phyloP scores from a whole-genome alignment of 2,113 vertebrate genomes.

The Columba janthina region DNA sequence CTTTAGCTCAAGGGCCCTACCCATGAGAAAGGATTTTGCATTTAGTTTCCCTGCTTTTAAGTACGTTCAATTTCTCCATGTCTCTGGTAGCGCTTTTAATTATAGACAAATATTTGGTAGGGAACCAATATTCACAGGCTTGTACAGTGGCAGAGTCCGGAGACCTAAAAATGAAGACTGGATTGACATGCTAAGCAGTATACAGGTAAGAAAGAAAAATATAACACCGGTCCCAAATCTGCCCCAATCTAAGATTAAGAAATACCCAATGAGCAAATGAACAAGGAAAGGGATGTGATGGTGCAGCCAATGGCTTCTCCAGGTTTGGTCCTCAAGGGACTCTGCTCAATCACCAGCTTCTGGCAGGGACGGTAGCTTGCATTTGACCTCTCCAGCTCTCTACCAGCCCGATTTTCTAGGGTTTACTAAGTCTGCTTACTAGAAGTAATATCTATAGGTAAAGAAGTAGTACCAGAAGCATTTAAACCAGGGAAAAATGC shows the following conservation, averaged over 20 bases:
- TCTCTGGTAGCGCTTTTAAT: neutral
- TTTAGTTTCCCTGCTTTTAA: neutral
- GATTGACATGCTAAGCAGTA: neutral
- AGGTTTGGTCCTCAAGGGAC: too few relatives aligned
- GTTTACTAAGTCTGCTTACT: neutral
- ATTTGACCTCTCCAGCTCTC: neutral
- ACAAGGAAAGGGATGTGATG: rapidly evolving
- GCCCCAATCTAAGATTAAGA: neutral
- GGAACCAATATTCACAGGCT: neutral
- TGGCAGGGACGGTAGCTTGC: neutral
- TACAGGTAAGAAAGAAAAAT: neutral
- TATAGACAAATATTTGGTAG: neutral
- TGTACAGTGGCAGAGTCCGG: neutral
- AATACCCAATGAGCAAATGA: neutral
- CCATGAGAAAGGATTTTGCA: neutral
- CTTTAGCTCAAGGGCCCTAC: neutral
- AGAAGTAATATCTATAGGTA: neutral
- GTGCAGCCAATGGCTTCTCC: neutral
- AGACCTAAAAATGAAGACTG: neutral
- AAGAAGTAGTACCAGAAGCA: neutral
- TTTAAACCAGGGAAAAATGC: neutral
- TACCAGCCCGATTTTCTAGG: neutral
- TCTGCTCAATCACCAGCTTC: neutral
- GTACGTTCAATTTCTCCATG: neutral
- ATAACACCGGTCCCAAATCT: neutral